Base-by-base conservation (phyloP, 2,113 vertebrate genomes). In the Heliornis fulica region DNA sequence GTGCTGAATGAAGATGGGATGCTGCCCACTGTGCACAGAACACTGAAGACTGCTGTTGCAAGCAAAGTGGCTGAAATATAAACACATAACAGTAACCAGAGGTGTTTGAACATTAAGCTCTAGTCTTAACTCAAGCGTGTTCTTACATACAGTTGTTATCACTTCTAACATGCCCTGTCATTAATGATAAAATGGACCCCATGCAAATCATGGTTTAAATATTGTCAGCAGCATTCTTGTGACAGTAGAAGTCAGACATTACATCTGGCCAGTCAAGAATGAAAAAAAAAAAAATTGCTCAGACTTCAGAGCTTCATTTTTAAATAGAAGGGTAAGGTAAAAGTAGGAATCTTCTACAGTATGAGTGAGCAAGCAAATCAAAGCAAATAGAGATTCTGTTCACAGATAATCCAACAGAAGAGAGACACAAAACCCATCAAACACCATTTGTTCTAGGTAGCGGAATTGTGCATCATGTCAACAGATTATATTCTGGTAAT, bases 241-340 rank as follows among this genome's bases (percentile, higher is more conserved):
- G 87, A 43, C 59, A 94, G 90, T 61, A 80, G 65, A 89, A 94
- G 76, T 63, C 77, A 71, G n/a, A 53, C 32, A 8, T 80, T 93
- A 68, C 64, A 88, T 78, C 50, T 94, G 66, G 66, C 38, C 68
- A 60, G 89, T 79, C 45, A 3, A 92, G 80, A 95, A 68, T 26
- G 25, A 22, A 85, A 94, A 91, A 95, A 65, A 48, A 96, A 92
- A 40, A 94, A 97, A 89, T 93, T 96, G 64, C 74, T 91, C 61
- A 92, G 94, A 81, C 66, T 95, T 94, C 91, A 87, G 83, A 89
- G 78, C 38, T 41, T 71, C 34, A 51, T 90, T 97, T 95, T 83
- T 60, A 50, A 65, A 91, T 13, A 70, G 81, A 88, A 94, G 43
- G 83, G 69, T 36, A 70, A 80, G 92, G 96, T 91, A 93, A 94